Percentiles rank a stretch among this genome's conserved stretches.
Conservation (phyloP, 2,113 vertebrate species). For the Vidua chalybeata region DNA sequence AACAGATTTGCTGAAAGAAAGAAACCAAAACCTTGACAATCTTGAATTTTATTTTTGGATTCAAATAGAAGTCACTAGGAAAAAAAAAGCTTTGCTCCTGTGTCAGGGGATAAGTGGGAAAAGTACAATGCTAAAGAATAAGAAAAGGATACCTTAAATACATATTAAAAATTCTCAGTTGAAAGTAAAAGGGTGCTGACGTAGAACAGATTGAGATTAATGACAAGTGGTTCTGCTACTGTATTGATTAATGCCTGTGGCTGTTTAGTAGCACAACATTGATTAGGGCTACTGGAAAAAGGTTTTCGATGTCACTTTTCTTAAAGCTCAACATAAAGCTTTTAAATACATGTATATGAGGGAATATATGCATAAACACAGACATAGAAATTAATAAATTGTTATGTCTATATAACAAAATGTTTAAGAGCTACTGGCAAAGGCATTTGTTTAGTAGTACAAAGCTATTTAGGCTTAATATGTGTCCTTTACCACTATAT, state of each 20-base stretch:
- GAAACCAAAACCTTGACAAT: neutral
- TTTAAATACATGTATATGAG: neutral
- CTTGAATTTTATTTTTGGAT: neutral
- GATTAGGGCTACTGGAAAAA: neutral
- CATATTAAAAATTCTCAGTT: neutral
- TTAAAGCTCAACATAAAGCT: neutral
- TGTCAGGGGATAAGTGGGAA: neutral
- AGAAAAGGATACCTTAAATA: neutral
- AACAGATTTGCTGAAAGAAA: neutral
- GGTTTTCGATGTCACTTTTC: neutral
- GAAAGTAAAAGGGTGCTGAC: neutral
- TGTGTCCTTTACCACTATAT: neutral
- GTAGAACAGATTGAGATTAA: constrained; percentile 39
- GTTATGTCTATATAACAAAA: neutral
- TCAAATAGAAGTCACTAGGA: neutral
- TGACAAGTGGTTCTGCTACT: neutral
- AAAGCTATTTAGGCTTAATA: neutral
- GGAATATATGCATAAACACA: neutral
- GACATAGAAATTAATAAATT: neutral
- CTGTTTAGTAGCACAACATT: neutral
- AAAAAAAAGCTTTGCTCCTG: neutral
- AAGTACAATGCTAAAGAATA: neutral
- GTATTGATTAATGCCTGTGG: constrained; percentile 23
- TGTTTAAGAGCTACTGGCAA: neutral
- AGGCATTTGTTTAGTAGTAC: neutral